Base-by-base conservation (phyloP, 2,797 vertebrate genomes). In the Australoheros facetus region DNA sequence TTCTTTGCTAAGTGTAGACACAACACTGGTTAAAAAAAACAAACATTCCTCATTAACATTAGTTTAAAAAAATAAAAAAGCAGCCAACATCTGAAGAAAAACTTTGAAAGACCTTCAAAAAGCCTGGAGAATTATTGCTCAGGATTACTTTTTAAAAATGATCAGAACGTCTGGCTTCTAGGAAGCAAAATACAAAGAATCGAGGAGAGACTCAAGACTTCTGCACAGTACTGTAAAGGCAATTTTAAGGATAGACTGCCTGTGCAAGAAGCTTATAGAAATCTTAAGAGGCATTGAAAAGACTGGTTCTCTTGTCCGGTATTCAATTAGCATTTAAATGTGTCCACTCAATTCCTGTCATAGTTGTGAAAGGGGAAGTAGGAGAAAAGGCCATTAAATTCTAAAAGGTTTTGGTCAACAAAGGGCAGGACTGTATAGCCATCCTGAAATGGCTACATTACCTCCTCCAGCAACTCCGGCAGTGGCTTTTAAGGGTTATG, bases 401-500 rank as follows among this genome's bases (percentile, higher is more conserved):
- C 54, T 74, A 64, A 80, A 85, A 76, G 23, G 7, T 71, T 78
- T 85, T 19, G 21, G 37, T 79, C 75, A 62, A 56, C 75, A 85
- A 57, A 85, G 53, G 53, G 16, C 48, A 70, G 19, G 28, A 42
- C 34, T 42, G 28, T 26, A 11, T 56, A 62, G 28, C 64, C 26
- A 3, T 71, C 54, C 66, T 66, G 60, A 73, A 71, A 84, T 60
- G 39, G 75, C 58, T 82, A 45, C 79, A 74, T 76, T 62, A 79
- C 80, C 16, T 80, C 26, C 13, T 57, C 54, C 4, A 7, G 73
- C 30, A 80, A 79, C 37, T 28, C 21, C 60, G 71, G 55, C 78
- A 60, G 54, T 62, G 53, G 73, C 56, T 57, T 84, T 55, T 54
- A 79, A 73, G 54, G 28, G 86, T 86, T 80, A 79, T 81, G 66